Evolutionary conservation across 2,797 vertebrate species (phyloP).

Genomic region (Distichodus sexfasciatus): DNA sequence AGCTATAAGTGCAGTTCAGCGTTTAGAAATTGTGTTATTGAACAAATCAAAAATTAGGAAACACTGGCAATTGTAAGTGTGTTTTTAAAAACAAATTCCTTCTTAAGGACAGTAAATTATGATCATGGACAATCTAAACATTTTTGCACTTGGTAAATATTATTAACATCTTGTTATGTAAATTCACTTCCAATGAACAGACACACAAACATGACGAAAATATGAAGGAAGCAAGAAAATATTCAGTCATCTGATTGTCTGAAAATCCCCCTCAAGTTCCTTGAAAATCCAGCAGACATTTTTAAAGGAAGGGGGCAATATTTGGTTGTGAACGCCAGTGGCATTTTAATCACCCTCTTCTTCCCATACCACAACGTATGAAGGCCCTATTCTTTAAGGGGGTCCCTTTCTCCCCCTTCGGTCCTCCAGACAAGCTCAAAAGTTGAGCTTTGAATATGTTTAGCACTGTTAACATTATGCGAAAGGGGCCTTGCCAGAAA

Average conservation of each 20-base stretch:
- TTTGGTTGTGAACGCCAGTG: constrained; percentile 40
- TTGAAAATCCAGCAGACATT: constrained; percentile 33
- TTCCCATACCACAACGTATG: constrained; percentile 63
- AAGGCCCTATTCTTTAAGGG: constrained; percentile 62
- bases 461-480: constrained; percentile 74
- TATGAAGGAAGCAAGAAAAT: no score
- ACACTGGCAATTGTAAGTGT: no score
- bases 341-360: constrained; percentile 54
- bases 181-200: no score
- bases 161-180: no score
- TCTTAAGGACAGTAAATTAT: no score
- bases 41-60: no score
- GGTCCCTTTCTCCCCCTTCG: constrained; percentile 21
- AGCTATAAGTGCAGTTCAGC: no score
- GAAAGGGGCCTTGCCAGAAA: constrained; percentile 55
- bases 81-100: no score
- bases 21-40: no score
- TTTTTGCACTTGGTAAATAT: no score
- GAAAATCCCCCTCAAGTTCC: constrained; percentile 8
- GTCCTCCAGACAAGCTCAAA: constrained; percentile 66
- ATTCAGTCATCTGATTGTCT: constrained; percentile 6
- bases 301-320: constrained; percentile 35
- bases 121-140: no score
- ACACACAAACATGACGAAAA: no score
- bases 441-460: constrained; percentile 63